Conservation (phyloP, 37 sponge, comb jelly and placozoan species). For the Bolinopsis microptera region DNA sequence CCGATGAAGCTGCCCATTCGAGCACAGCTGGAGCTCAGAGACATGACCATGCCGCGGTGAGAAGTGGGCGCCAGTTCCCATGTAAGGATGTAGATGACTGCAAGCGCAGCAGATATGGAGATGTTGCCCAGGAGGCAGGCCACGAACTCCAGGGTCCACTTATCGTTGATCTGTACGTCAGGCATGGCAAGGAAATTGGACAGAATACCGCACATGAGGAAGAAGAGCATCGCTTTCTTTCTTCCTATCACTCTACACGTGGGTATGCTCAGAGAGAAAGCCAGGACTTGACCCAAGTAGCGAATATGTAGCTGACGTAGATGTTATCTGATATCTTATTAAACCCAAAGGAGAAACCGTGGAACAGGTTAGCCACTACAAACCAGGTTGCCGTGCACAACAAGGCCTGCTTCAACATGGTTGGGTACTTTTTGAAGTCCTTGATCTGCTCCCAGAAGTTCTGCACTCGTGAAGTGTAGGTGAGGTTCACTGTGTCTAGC, state of each 20-base stretch:
- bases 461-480: background rate
- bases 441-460: no score
- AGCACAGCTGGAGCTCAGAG: conserved; percentile 46
- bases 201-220: background rate
- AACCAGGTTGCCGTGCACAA: conserved; percentile 5
- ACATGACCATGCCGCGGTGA: conserved; percentile 59
- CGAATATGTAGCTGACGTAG: conserved; percentile 18
- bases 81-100: conserved; percentile 9
- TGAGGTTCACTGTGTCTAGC: background rate
- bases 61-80: conserved; percentile 44
- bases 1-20: conserved; percentile 31
- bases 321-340: background rate
- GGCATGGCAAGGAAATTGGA: conserved; percentile 60
- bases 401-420: conserved; percentile 3
- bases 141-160: conserved; percentile 43
- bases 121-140: conserved; percentile 49
- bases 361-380: conserved; percentile 15
- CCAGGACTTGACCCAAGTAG: background rate
- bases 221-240: background rate
- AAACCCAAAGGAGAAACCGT: conserved; percentile 49
- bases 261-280: conserved; percentile 12
- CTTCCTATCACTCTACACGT: background rate
- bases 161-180: background rate
- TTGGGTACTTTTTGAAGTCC: background rate
- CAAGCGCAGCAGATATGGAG: conserved; percentile 14